Base-by-base conservation (phyloP, 2,113 vertebrate species). In the Mola mola region DNA sequence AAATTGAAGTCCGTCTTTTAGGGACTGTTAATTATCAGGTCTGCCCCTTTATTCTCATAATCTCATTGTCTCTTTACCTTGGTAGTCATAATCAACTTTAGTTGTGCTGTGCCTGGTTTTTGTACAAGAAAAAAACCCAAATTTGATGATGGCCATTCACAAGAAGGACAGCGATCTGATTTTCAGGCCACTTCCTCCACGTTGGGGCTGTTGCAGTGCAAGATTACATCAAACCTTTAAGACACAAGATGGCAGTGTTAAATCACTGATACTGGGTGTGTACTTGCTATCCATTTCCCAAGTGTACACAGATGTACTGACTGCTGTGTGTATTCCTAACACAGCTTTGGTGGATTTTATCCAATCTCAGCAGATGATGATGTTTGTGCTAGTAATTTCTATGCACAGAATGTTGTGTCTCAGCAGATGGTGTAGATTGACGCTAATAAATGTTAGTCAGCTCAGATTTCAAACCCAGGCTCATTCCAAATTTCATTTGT, bases 171-270 rank as follows among this genome's bases (percentile, higher is more conserved):
- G 21, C 21, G 9, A 22, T 67, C 6, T 0, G 2, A 17, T 68
- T 13, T 34, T 62, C n/a, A 12, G 34, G 33, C 6, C 31, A 37
- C 13, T 46, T 52, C 21, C 16, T 50, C 24, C 11, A 59, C n/a
- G n/a, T n/a, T n/a, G n/a, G n/a, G n/a, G n/a, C n/a, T n/a, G n/a
- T n/a, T n/a, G 20, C 16, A 43, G 15, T 16, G 13, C 24, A 51
- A 20, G 4, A 43, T 15, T 2, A 49, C 2, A 48, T 36, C 10
- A 28, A 38, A 33, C 2, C n/a, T 6, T 7, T 12, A 59, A 43
- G 51, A 72, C 87, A 87, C 80, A 66, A 87, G 89, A 77, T 84
- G 87, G 82, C 86, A 85, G 74, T 83, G 77, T 83, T 81, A 26
- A 42, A 42, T 48, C 67, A 72, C 7, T 21, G 2, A 53, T 63